A percentile compares a stretch with the other conserved stretches of the same genome.
Conservation (phyloP, 2,888 invertebrate genomes). For the Drosophila villosipedis region DNA sequence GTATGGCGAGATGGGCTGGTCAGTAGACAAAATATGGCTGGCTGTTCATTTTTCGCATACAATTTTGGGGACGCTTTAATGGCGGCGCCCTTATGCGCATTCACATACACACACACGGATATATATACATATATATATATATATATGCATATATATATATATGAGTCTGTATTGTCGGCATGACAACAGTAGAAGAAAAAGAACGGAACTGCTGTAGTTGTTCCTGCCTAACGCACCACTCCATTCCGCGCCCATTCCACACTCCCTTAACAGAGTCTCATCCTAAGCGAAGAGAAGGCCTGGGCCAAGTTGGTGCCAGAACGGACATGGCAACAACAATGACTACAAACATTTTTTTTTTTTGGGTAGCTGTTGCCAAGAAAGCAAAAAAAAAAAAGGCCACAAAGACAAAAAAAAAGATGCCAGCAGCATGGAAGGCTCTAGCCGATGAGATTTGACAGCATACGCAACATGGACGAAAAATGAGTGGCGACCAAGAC, state of each 20-base stretch:
- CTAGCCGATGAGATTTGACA: slow-evolving; percentile 78
- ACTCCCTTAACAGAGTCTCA: slow-evolving; percentile 2
- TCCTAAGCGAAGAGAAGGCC: slow-evolving; percentile 46
- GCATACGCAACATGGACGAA: slow-evolving; percentile 80
- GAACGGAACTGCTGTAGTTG: slow-evolving; percentile 70
- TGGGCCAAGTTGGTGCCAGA: slow-evolving; percentile 72
- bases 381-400: slow-evolving; percentile 22
- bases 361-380: slow-evolving; percentile 57
- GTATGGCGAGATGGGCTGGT: slow-evolving; percentile 10
- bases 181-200: slow-evolving; percentile 73
- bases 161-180: slow-evolving; percentile 58
- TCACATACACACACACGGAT: slow-evolving; percentile 25
- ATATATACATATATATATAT: slow-evolving; percentile 3
- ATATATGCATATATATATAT: slow-evolving; percentile 13
- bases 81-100: slow-evolving; percentile 69
- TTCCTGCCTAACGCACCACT: slow-evolving; percentile 49
- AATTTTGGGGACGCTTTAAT: slow-evolving; percentile 55
- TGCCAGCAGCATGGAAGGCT: slow-evolving; percentile 59
- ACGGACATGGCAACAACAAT: slow-evolving; percentile 77
- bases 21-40: slow-evolving; percentile 34
- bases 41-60: slow-evolving; percentile 40
- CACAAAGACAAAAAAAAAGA: slow-evolving; percentile 28
- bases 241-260: slow-evolving; percentile 12
- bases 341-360: slow-evolving; percentile 39
- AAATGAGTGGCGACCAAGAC: slow-evolving; percentile 70